Base-by-base conservation (phyloP, 2,113 vertebrate species). In the Elgaria multicarinata region DNA sequence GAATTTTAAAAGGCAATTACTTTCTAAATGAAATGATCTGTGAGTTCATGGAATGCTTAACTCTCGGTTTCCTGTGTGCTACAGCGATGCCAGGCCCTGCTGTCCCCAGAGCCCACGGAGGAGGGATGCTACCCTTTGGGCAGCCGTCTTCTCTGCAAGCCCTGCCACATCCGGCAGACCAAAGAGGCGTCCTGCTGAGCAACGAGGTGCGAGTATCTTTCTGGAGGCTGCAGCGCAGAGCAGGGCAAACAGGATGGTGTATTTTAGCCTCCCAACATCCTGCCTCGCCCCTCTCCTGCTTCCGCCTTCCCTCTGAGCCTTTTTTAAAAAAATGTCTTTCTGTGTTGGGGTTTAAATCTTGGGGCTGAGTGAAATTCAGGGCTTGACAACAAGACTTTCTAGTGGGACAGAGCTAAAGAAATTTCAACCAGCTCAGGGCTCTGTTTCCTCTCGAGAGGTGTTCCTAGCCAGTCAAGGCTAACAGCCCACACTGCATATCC, bases 51-150 rank as follows among this genome's bases (percentile, higher is more conserved):
- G 50, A 53, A 53, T 53, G 50, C 9, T 53, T 7, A 14, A 16
- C 3, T 14, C 2, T 36, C 9, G 9, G 3, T 46, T n/a, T 36
- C 33, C 24, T 62, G 74, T 90, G 24, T 1, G 10, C 92, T 44
- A 1, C 96, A 99, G 98, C 95, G 96, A 93, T 99, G 98, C 26
- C 89, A 93, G 66, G 94, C 96, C 1, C 96, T 97, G 42, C 96
- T 99, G 86, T 99, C 98, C 0, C 97, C 97, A 0, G 98, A 99
- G 93, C 98, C 98, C 0, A 98, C 97, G 0, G 98, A 99, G 39
- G 93, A 95, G 0, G 98, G 98, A 92, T 99, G 98, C 95, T 98
- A 98, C 94, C 98, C 98, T 0, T 95, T 99, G 95, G 97, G 97
- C 0, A 93, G 97, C 67, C 98, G 85, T 79, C 96, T 99, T 89